A percentile compares a stretch with the other conserved stretches of the same genome.
Evolutionary conservation across 1,140 invertebrate species (phyloP).

Genomic region (Drosophila orena): DNA sequence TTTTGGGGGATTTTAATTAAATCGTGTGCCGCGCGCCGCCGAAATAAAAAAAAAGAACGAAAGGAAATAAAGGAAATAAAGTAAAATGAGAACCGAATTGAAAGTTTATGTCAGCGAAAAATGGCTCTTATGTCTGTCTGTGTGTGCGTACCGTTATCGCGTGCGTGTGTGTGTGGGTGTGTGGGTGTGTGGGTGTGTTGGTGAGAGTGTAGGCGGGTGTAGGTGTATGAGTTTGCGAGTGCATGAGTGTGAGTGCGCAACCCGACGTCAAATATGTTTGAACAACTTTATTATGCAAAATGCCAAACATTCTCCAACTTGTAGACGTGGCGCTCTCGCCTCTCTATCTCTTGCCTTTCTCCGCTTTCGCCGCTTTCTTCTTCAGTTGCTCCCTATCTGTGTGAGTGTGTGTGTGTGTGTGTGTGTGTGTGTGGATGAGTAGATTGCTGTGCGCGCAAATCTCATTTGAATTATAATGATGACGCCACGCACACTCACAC

Average conservation of each 20-base stretch:
- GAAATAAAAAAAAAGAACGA: constrained; percentile 4
- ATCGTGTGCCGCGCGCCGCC: constrained; percentile 20
- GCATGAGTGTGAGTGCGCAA: constrained; percentile 37
- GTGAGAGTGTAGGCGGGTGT: too few relatives aligned
- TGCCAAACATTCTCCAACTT: constrained; percentile 81
- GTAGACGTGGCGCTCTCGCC: constrained; percentile 55
- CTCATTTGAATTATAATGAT: constrained; percentile 83
- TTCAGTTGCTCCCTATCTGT: too few relatives aligned
- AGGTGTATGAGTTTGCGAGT: constrained; percentile 10
- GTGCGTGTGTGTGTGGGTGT: not conserved
- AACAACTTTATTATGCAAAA: constrained; percentile 82
- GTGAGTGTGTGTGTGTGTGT: not conserved
- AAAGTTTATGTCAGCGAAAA: constrained; percentile 78
- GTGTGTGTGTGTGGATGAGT: constrained; percentile 10
- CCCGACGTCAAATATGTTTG: constrained; percentile 77
- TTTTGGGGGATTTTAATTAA: constrained; percentile 52
- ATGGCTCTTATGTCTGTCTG: constrained; percentile 46
- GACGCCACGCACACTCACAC: constrained; percentile 66
- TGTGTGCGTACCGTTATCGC: constrained; percentile 4
- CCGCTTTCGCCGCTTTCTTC: constrained; percentile 1
- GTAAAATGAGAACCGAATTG: constrained; percentile 73
- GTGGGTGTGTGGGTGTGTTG: not conserved
- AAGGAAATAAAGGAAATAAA: constrained; percentile 45
- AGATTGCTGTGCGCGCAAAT: constrained; percentile 75
- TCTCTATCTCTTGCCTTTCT: constrained; percentile 6